A percentile compares a stretch with the other conserved stretches of the same genome.
Evolutionary conservation across 1,140 invertebrate genomes (phyloP).

Genomic region (Dryas iulia): DNA sequence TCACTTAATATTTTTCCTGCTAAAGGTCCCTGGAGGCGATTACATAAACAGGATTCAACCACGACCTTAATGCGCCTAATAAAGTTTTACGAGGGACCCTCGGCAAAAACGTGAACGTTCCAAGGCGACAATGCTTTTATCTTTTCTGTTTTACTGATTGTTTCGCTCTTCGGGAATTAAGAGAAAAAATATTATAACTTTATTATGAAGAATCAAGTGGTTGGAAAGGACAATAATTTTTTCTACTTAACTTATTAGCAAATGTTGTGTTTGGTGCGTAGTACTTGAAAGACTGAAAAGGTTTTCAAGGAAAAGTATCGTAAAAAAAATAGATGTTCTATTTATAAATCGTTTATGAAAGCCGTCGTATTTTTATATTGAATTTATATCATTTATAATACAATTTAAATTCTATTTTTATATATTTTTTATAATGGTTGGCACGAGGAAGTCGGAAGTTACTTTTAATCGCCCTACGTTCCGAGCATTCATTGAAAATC

Average conservation of each 20-base stretch:
- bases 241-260: background rate
- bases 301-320: background rate
- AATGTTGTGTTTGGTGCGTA: background rate
- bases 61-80: slow-evolving; percentile 79
- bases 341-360: no score
- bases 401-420: no score
- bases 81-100: slow-evolving; percentile 78
- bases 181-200: slow-evolving; percentile 43
- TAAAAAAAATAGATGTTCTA: background rate
- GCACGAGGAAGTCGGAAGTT: background rate
- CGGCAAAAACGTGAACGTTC: slow-evolving; percentile 73
- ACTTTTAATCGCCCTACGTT: slow-evolving; percentile 51
- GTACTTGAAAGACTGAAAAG: background rate
- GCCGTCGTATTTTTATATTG: background rate
- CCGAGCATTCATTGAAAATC: slow-evolving; percentile 53
- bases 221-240: background rate
- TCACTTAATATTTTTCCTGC: slow-evolving; percentile 76
- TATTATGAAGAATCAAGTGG: slow-evolving; percentile 22
- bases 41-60: slow-evolving; percentile 80
- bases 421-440: no score
- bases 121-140: slow-evolving; percentile 78
- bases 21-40: slow-evolving; percentile 75
- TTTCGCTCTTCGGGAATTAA: slow-evolving; percentile 66
- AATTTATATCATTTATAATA: background rate
- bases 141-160: slow-evolving; percentile 76